phyloP scores from a whole-genome alignment of 2,888 invertebrate species.

The Frankliniella fusca region DNA sequence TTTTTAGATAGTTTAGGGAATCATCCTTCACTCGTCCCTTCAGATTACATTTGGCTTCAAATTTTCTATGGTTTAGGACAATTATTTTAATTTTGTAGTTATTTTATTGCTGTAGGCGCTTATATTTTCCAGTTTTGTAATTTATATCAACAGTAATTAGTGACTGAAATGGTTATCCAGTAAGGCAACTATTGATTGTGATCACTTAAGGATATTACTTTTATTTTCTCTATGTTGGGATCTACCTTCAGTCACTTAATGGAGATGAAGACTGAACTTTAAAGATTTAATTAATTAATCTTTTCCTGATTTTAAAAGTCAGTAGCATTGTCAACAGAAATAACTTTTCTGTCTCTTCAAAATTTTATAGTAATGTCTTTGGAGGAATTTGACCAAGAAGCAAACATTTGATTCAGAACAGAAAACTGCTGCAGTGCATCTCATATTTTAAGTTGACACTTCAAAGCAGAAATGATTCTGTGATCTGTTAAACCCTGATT shows the following conservation, averaged over 20 bases:
- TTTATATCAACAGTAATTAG: background rate
- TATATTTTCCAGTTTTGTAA: slow-evolving; percentile 21
- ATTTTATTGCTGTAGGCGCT: background rate
- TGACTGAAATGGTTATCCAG: background rate
- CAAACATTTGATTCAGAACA: too few species aligned
- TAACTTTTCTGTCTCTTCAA: background rate
- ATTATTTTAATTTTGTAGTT: slow-evolving; percentile 16
- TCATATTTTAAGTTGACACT: too few species aligned
- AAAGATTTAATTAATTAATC: background rate
- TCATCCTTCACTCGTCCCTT: too few species aligned
- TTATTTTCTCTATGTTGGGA: slow-evolving; percentile 5
- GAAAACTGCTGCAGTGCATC: too few species aligned
- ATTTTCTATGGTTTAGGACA: background rate
- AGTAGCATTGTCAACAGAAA: background rate
- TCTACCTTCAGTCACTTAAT: background rate
- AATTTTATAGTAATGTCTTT: background rate
- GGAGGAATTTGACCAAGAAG: too few species aligned
- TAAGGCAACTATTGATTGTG: background rate
- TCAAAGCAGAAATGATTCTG: too few species aligned
- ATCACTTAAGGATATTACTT: slow-evolving; percentile 18
- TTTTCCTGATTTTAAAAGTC: background rate
- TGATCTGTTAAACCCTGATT: too few species aligned
- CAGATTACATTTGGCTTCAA: background rate
- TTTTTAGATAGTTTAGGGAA: too few species aligned
- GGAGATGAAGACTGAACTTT: background rate